These are phyloP conservation scores for Tenodera sinensis DNA, from an alignment of 2,888 invertebrate genomes.

Conservation along the genomic window DNA sequence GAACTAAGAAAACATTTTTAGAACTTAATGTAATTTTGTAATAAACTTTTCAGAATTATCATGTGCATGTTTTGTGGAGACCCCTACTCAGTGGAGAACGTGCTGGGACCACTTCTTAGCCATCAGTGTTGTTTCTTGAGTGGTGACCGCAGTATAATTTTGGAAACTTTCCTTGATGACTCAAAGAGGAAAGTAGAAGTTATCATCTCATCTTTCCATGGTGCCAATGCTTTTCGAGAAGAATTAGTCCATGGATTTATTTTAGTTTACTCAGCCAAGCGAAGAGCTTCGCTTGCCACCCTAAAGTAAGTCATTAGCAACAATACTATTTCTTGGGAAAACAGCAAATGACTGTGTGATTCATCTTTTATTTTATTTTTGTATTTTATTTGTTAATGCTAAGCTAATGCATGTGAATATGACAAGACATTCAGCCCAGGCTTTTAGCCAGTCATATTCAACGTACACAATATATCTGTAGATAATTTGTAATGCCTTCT, in stretches of 20 bases:
- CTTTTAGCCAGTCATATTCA: no score
- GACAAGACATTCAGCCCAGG: no score
- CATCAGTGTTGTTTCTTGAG: slow-evolving; percentile 85
- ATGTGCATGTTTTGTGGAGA: slow-evolving; percentile 97
- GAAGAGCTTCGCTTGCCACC: slow-evolving; percentile 90
- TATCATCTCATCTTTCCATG: slow-evolving; percentile 92
- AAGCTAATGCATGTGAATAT: no score
- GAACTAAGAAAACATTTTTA: not conserved
- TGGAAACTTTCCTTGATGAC: slow-evolving; percentile 89
- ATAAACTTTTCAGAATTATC: slow-evolving; percentile 62
- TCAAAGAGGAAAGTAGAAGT: slow-evolving; percentile 85
- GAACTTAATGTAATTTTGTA: slow-evolving; percentile 38
- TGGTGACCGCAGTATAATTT: slow-evolving; percentile 80
- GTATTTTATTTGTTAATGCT: no score
- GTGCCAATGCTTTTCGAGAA: slow-evolving; percentile 86
- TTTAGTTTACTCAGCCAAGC: slow-evolving; percentile 89
- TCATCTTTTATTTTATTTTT: no score
- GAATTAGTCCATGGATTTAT: slow-evolving; percentile 93
- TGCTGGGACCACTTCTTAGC: slow-evolving; percentile 79
- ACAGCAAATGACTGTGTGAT: no score
- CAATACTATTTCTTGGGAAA: no score
- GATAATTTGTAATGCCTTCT: no score
- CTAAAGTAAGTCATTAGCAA: slow-evolving; percentile 61
- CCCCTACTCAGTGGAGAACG: slow-evolving; percentile 85
- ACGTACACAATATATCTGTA: no score